These are phyloP conservation scores for Gallirallus australis DNA, from an alignment of 2,797 vertebrate genomes.

Conservation along the genomic window DNA sequence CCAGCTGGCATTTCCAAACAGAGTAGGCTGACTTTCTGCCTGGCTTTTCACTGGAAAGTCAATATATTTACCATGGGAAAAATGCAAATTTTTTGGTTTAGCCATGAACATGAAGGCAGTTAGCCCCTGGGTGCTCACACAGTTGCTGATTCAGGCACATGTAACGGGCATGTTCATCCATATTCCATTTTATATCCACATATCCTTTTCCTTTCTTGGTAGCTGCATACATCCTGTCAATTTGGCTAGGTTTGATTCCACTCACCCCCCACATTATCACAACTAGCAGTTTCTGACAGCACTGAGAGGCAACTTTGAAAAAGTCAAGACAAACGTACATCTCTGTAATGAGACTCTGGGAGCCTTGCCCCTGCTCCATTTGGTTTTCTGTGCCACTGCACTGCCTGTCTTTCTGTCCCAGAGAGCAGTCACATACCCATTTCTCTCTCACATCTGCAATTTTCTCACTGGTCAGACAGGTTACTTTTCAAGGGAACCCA, in stretches of 20 bases:
- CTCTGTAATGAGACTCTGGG: neutral
- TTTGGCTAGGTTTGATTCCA: neutral
- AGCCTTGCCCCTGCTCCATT: neutral
- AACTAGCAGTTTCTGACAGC: neutral
- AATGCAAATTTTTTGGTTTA: neutral
- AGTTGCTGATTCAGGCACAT: neutral
- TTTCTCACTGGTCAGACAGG: neutral
- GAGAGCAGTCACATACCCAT: neutral
- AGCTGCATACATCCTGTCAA: neutral
- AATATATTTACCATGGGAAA: neutral
- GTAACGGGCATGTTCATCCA: neutral
- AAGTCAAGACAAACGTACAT: neutral
- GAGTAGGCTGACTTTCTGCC: neutral
- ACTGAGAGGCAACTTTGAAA: neutral
- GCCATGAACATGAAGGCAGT: accelerated
- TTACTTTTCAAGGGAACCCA: neutral
- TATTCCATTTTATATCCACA: neutral
- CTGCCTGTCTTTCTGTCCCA: neutral
- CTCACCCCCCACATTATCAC: accelerated
- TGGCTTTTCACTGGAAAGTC: neutral
- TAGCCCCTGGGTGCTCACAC: accelerated
- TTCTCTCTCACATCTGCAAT: neutral
- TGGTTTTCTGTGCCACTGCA: neutral
- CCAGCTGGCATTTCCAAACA: neutral
- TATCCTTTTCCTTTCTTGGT: neutral